These are phyloP conservation scores for Triplophysa dalaica DNA, from an alignment of 2,113 vertebrate species.

Conservation along the genomic window DNA sequence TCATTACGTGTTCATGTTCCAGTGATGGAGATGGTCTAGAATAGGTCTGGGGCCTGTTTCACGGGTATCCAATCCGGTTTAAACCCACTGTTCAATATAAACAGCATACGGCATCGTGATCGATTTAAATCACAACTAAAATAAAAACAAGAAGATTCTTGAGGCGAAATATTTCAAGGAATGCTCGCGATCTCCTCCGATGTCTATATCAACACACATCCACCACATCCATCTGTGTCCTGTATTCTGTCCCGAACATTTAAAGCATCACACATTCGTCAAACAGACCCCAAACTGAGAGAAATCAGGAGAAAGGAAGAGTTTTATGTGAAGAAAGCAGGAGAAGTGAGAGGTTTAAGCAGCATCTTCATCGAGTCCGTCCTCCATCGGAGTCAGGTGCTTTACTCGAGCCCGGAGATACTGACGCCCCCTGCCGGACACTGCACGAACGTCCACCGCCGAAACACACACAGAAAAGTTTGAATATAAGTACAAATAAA, in stretches of 20 bases:
- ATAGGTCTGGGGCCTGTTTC: background rate
- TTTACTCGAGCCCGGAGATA: background rate
- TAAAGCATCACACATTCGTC: background rate
- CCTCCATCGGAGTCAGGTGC: conserved; percentile 5
- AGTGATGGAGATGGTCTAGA: conserved; percentile 27
- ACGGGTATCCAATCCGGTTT: background rate
- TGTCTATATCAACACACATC: background rate
- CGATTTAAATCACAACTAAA: conserved; percentile 5
- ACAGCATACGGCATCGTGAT: background rate
- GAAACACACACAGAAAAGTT: too few relatives aligned
- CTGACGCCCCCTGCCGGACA: background rate
- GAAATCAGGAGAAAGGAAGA: background rate
- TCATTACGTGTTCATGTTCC: conserved; percentile 61
- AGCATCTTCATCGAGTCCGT: background rate
- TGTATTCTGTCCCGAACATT: background rate
- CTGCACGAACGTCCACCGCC: too few relatives aligned
- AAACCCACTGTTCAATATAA: background rate
- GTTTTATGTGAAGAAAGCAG: background rate
- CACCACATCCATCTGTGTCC: background rate
- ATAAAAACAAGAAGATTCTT: background rate
- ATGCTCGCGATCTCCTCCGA: background rate
- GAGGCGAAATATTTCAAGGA: background rate
- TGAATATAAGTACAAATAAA: too few relatives aligned
- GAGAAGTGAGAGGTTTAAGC: background rate
- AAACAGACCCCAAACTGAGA: background rate